These are phyloP conservation scores for Ammodytes marinus DNA, from an alignment of 2,113 vertebrate species.

Conservation along the genomic window DNA sequence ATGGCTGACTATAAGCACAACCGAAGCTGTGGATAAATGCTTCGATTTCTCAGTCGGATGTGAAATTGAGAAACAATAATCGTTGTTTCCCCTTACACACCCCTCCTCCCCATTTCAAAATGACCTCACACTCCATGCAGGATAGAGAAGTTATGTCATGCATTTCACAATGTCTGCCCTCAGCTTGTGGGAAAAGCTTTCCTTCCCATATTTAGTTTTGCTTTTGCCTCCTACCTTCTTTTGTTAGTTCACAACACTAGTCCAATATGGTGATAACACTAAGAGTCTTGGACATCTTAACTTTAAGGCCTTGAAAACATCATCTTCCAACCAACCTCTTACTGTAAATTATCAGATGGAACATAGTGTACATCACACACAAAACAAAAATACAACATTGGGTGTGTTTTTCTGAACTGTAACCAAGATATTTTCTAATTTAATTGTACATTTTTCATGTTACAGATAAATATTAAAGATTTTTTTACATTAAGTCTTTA, in stretches of 20 bases:
- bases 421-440: no score
- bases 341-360: background rate
- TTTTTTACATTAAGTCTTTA: background rate
- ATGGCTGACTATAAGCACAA: background rate
- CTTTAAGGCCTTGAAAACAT: background rate
- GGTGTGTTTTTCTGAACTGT: no score
- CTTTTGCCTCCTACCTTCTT: constrained; percentile 24
- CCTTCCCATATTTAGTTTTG: constrained; percentile 25
- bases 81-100: constrained; percentile 2
- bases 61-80: constrained; percentile 40
- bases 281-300: background rate
- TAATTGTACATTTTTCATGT: no score
- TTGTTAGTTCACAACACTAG: background rate
- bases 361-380: no score
- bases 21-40: background rate
- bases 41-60: constrained; percentile 25
- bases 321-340: background rate
- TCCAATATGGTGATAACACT: background rate
- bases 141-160: constrained; percentile 55
- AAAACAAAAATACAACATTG: background rate
- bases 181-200: constrained; percentile 37
- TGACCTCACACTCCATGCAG: constrained; percentile 62
- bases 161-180: constrained; percentile 44
- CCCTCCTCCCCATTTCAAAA: constrained; percentile 6
- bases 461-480: no score